A percentile compares a stretch with the other conserved stretches of the same genome.
Evolutionary conservation across 2,888 invertebrate genomes (phyloP).

Genomic region (Tipula confusa): DNA sequence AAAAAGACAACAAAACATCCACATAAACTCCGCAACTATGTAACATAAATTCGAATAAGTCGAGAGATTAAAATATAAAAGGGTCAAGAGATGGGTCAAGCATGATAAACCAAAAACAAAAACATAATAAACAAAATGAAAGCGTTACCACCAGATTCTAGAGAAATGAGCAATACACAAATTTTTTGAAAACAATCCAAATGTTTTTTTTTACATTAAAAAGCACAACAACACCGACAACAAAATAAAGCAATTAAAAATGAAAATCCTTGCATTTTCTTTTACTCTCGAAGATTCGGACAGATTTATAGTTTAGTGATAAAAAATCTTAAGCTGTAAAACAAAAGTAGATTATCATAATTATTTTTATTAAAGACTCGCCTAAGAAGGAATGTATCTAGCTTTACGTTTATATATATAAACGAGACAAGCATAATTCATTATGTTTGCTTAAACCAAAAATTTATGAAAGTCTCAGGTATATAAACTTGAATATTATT

Average conservation of each 20-base stretch:
- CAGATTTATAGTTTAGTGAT: background rate
- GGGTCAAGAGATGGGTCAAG: conserved; percentile 8
- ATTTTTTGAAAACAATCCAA: background rate
- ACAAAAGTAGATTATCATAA: background rate
- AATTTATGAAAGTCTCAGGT: background rate
- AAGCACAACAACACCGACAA: background rate
- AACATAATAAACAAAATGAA: background rate
- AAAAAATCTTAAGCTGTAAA: background rate
- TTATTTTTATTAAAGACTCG: background rate
- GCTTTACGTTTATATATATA: no score
- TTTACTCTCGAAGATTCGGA: background rate
- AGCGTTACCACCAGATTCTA: background rate
- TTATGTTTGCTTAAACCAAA: background rate
- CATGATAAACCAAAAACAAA: background rate
- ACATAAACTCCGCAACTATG: background rate
- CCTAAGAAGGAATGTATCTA: no score
- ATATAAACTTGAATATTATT: background rate
- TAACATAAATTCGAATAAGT: background rate
- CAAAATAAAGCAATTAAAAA: conserved; percentile 4
- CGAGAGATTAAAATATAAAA: background rate
- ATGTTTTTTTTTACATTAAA: background rate
- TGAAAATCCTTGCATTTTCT: background rate
- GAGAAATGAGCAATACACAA: background rate
- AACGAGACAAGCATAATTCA: background rate
- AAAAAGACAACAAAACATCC: background rate